Base-by-base conservation (phyloP, 2,113 vertebrate species). In the Corynorhinus townsendii region DNA sequence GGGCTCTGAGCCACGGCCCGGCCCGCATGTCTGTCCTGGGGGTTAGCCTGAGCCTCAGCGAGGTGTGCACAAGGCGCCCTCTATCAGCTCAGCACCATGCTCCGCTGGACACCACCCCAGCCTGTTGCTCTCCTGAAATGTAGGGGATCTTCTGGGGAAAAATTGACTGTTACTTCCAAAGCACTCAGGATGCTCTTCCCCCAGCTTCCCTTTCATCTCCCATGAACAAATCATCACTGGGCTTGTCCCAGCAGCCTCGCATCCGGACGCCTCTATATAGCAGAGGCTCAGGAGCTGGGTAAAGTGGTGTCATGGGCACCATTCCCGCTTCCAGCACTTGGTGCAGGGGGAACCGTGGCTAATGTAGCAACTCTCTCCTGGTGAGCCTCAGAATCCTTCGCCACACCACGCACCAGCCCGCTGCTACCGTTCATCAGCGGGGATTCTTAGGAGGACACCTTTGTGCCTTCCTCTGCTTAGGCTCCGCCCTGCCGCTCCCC, bases 1-100 rank as follows among this genome's bases (percentile, higher is more conserved):
- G 2, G 4, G 33, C 24, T 35, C 38, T 49, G 43, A 54, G 35
- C 35, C 33, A 16, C 0, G 49, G 47, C 7, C 43, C 0, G 1
- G 7, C 69, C 28, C 30, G 30, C 38, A 5, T 11, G 8, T 49
- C 33, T 56, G 11, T 20, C 45, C 71, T 40, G 15, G 26, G 64
- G 52, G n/a, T 20, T 11, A 16, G 4, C 1, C 7, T 2, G 52
- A 19, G 52, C 24, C 47, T 93, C 2, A 2, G 22, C 4, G 59
- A 26, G 14, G 33, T n/a, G 17, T 33, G 8, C 33, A 15, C 11
- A 4, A 38, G 26, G 26, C 28, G 33, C 0, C 62, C 35, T 62
- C 49, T 49, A 20, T 43, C 16, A 8, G 24, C 73, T 49, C 35
- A 4, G 35, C 30, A 2, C 30, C 26, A 9, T 49, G 30, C 30